Base-by-base conservation (phyloP, 2,888 invertebrate genomes). In the Cephus nigrinus region DNA sequence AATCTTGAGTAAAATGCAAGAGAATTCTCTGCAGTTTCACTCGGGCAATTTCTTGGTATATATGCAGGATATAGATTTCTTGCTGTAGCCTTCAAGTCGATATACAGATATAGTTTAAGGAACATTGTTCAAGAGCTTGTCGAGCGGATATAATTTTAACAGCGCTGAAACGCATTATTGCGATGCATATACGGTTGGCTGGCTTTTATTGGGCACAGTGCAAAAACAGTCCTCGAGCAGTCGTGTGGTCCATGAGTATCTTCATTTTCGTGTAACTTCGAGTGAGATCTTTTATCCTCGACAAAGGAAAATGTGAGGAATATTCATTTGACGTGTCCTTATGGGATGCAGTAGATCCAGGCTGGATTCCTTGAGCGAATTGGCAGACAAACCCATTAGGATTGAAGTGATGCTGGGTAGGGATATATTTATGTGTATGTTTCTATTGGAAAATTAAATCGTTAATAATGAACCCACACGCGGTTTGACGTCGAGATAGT, bases 311-410 rank as follows among this genome's bases (percentile, higher is more conserved):
- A 75, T 75, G 74, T 33, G 36, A 76, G 31, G 74, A 69, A 73
- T 55, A 55, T 55, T 55, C 9, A 5, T 55, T 55, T 55, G 23
- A 23, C 55, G 55, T 55, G 55, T 2, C 55, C 55, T 55, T 84
- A 90, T 90, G 90, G 90, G 89, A 90, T 90, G 89, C 83, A 86
- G 87, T 83, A 87, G 86, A 80, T 89, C 89, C 79, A 85, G 84
- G 75, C 76, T 80, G 78, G 77, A 80, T 74, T 33, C 31, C 71
- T 69, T 79, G 74, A 75, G 71, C 69, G 76, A 80, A 76, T 79
- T 74, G 80, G 85, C 86, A 78, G 82, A 83, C 76, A 79, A 84
- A 72, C 86, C 87, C 33, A 83, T 88, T 73, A 83, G 80, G 80
- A 81, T 88, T 77, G 86, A 88, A 85, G 81, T 87, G 74, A 88